Conservation (phyloP, 2,113 vertebrate species). For the Crotalus helleri region DNA sequence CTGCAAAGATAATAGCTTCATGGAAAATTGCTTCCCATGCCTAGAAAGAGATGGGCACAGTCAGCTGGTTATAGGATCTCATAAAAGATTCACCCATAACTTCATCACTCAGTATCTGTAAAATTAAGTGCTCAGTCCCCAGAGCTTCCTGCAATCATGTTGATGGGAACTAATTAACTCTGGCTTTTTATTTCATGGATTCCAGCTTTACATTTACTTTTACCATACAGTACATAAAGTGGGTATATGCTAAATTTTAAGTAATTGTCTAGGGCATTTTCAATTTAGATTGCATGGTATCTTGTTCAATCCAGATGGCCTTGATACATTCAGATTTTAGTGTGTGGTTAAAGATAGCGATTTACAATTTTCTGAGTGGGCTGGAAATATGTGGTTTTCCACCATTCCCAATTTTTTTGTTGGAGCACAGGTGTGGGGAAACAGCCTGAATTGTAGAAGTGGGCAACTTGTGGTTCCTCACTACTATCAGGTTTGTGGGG, state of each 20-base stretch:
- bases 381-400: background rate
- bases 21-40: background rate
- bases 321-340: background rate
- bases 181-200: slow-evolving; percentile 25
- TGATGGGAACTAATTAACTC: slow-evolving; percentile 26
- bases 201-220: slow-evolving; percentile 11
- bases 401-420: background rate
- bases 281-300: background rate
- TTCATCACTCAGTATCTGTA: slow-evolving; percentile 16
- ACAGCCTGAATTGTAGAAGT: background rate
- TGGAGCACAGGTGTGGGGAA: background rate
- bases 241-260: background rate
- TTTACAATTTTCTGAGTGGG: background rate
- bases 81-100: background rate
- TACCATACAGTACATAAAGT: background rate
- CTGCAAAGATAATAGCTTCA: background rate
- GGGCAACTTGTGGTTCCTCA: background rate
- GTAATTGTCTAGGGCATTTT: background rate
- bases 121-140: slow-evolving; percentile 12
- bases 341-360: background rate
- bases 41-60: background rate
- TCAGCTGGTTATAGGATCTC: background rate
- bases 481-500: background rate
- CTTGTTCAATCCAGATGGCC: background rate
- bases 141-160: background rate